Conservation (phyloP, 1,140 invertebrate species). For the Macrobrachium rosenbergii region DNA sequence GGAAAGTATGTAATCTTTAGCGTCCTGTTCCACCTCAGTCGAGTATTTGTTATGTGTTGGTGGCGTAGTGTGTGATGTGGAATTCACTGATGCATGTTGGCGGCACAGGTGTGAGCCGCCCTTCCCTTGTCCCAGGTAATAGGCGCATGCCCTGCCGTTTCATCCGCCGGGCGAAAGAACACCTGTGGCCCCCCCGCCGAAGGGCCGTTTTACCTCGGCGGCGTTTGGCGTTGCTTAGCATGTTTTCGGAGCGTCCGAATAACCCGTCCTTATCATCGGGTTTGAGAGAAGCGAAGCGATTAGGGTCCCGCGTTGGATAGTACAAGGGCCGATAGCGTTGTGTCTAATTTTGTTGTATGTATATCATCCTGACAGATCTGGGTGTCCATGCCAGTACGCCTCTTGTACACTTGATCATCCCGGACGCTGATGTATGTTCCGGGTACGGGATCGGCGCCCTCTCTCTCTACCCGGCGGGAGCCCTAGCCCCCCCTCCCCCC, state of each 20-base stretch:
- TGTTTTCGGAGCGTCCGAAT: conserved; percentile 39
- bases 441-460: not conserved
- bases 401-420: conserved; percentile 22
- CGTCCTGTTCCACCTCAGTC: not conserved
- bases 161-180: too few species aligned
- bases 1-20: too few species aligned
- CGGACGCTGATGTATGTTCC: conserved; percentile 29
- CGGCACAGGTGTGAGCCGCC: conserved; percentile 37
- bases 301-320: not conserved
- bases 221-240: conserved; percentile 37
- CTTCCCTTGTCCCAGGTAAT: conserved; percentile 45
- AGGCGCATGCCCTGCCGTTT: not conserved
- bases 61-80: not conserved
- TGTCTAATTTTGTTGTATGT: conserved; percentile 23
- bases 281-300: conserved; percentile 8
- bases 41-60: too few species aligned
- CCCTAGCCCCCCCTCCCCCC: too few species aligned
- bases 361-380: conserved; percentile 14
- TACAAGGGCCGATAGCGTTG: conserved; percentile 23
- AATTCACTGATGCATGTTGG: conserved; percentile 1
- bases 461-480: not conserved
- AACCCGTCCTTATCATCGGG: conserved; percentile 44
- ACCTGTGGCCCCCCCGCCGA: too few species aligned
- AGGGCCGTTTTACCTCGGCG: conserved; percentile 34
- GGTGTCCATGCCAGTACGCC: conserved; percentile 14